Conservation (phyloP, 92 coral and sea anemone species). For the Pocillopora grandis region DNA sequence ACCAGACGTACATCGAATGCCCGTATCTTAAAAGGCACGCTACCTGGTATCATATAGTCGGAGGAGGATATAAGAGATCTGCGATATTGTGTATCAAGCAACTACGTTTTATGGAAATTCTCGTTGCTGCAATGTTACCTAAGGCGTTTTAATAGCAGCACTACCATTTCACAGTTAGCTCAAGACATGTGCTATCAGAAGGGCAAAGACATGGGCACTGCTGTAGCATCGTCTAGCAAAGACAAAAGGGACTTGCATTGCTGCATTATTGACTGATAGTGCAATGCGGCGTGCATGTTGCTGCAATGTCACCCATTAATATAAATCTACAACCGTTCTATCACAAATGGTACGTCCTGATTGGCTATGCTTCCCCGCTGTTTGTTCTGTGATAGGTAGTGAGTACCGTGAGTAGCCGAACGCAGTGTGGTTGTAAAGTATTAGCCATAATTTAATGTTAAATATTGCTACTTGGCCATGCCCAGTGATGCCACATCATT, state of each 20-base stretch:
- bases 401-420: no score
- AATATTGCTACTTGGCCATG: neutral
- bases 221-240: neutral
- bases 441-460: no score
- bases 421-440: no score
- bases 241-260: neutral
- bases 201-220: neutral
- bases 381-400: no score
- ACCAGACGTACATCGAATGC: no score
- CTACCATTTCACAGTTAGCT: no score
- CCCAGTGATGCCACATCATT: neutral
- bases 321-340: neutral
- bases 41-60: neutral
- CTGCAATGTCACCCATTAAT: neutral
- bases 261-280: no score
- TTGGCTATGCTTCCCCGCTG: no score
- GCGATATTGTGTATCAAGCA: neutral
- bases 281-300: neutral
- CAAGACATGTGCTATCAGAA: neutral
- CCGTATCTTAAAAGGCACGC: no score
- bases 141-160: no score
- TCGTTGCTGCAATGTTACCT: neutral
- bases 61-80: neutral
- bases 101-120: neutral
- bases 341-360: no score